Conservation (phyloP, 2,888 invertebrate species). For the Heliconius sara region DNA sequence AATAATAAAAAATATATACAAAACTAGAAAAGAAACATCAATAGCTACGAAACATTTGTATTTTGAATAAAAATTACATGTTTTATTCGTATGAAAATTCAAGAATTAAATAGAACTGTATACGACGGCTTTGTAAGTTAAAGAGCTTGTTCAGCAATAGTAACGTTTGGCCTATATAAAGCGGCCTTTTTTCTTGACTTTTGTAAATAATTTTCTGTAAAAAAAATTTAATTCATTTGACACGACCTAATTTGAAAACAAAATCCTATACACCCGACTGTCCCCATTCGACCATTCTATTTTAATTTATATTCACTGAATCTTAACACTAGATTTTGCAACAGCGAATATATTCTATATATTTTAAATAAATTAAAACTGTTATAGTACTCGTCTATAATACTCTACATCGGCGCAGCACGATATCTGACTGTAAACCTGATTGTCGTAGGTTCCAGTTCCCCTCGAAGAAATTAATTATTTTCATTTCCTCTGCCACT, state of each 20-base stretch:
- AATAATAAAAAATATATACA: background rate
- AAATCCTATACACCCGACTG: background rate
- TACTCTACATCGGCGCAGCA: background rate
- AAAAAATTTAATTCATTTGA: conserved; percentile 22
- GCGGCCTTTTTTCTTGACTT: conserved; percentile 3
- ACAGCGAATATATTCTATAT: background rate
- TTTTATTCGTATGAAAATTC: conserved; percentile 10
- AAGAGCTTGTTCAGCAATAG: conserved; percentile 26
- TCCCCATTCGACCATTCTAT: conserved; percentile 3
- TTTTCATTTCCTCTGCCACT: background rate
- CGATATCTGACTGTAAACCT: background rate
- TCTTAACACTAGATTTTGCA: background rate
- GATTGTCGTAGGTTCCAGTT: background rate
- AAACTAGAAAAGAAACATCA: background rate
- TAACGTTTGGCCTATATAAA: conserved; percentile 25
- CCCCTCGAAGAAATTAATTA: background rate
- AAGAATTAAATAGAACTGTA: conserved; percentile 13
- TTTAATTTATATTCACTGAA: background rate
- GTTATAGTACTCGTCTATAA: background rate
- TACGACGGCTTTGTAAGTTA: conserved; percentile 28
- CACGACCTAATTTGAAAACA: conserved; percentile 18
- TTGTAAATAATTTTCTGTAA: conserved; percentile 15
- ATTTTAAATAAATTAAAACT: background rate
- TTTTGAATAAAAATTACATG: background rate
- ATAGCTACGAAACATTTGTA: background rate